Evolutionary conservation across 2,113 vertebrate species (phyloP).

Genomic region (Strigops habroptila): DNA sequence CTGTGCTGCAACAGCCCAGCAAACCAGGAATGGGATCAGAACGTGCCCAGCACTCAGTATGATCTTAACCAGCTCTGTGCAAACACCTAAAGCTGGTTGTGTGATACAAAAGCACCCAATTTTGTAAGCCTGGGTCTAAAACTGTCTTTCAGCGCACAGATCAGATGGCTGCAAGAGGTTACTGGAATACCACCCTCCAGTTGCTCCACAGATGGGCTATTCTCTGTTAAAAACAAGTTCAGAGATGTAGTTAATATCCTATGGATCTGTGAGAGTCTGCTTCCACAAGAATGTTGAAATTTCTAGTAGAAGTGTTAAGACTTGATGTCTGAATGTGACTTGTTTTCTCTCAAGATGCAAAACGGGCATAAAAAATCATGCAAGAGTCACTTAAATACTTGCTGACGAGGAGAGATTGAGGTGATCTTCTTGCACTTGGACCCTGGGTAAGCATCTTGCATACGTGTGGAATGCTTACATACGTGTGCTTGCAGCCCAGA

Average conservation of each 20-base stretch:
- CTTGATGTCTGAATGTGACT: not conserved
- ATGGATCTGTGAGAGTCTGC: not conserved
- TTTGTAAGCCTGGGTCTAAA: not conserved
- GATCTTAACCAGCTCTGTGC: not conserved
- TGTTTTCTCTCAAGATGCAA: not conserved
- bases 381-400: not conserved
- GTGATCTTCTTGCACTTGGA: not conserved
- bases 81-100: not conserved
- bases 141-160: not conserved
- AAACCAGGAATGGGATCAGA: not conserved
- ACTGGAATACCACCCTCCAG: not conserved
- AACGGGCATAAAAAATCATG: not conserved
- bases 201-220: not conserved
- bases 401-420: not conserved
- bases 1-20: not conserved
- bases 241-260: not conserved
- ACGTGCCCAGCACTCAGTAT: not conserved
- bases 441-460: not conserved
- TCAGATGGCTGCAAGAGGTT: not conserved
- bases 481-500: not conserved
- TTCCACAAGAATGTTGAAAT: not conserved
- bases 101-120: not conserved
- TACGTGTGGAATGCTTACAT: not conserved
- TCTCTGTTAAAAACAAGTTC: not conserved
- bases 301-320: not conserved